Base-by-base conservation (phyloP, 2,888 invertebrate genomes). In the Digitonthophagus gazella region DNA sequence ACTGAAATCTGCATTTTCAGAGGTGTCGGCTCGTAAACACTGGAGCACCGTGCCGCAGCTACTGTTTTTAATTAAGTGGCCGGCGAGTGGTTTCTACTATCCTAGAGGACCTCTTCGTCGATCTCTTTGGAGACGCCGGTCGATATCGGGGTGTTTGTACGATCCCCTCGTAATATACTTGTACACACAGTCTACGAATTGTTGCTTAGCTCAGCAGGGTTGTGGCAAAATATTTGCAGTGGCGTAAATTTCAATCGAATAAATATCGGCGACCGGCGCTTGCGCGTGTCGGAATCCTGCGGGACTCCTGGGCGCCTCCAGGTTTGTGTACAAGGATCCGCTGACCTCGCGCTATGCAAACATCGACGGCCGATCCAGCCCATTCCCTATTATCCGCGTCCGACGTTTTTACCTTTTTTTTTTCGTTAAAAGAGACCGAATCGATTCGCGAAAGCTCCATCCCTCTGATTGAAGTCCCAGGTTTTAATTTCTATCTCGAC, bases 201-300 rank as follows among this genome's bases (percentile, higher is more conserved):
- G 28, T 44, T 44, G 28, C 28, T 44, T 44, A 44, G 28, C 28
- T 44, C 28, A 44, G 28, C 28, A 16, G 8, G 61, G 6, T 20
- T n/a, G 61, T 20, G 16, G 18, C 61, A 16, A 18, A 19, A 61
- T 61, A 19, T 61, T 18, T 20, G 58, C 61, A 19, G 19, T 58
- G 19, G 15, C 61, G 61, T 61, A 61, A 61, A 61, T 61, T 19
- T 61, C 61, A 61, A 61, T 61, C 61, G 61, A 61, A 61, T 61
- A 61, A 61, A 61, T 61, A 61, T 61, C 61, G 61, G 20, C 16
- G 18, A 18, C 20, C 57, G 57, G 14, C 57, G 57, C 16, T 57
- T 57, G 57, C 57, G 15, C 57, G 15, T 15, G 15, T 16, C 57
- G 57, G 57, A n/a, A n/a, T n/a, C n/a, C n/a, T n/a, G n/a, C n/a